Base-by-base conservation (phyloP, 2,113 vertebrate species). In the Guaruba guarouba region DNA sequence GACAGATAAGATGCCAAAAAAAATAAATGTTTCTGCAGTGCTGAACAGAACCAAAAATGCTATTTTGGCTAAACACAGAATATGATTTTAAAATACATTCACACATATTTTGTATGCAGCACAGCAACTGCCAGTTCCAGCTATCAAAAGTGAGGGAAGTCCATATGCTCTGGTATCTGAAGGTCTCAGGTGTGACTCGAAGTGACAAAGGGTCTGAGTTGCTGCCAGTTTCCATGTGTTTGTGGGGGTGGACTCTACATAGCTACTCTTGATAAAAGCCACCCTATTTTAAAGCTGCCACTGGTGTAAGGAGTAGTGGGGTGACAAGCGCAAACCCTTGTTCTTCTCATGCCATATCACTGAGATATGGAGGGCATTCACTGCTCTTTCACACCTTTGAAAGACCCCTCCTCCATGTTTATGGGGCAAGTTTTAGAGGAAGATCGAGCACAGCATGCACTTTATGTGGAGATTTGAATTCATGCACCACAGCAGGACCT, bases 51-150 rank as follows among this genome's bases (percentile, higher is more conserved):
- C 70, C 62, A 92, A 37, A 85, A 82, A 68, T 35, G 44, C 37
- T 81, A 80, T 82, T 95, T 79, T 83, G 71, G 85, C 86, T 81
- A 46, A 95, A 82, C 74, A 83, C 37, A 57, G 80, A 61, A 52
- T 66, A 90, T 39, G 31, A 77, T 77, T 88, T 95, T 93, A 82
- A 93, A 69, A 79, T 43, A 76, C 81, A 43, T 91, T 92, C 90
- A 81, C 90, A 88, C 83, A 8, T 74, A 77, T 27, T 92, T 66
- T 63, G 35, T 48, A 51, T 25, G 69, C 73, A 73, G 83, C 37
- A 29, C 18, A 78, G 79, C 59, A 66, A 41, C 39, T 93, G 75
- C 79, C 87, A 63, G 68, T 69, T 92, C 68, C 82, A 90, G 67
- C 94, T 76, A 63, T 39, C 37, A 57, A 51, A 82, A 59, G 64